Evolutionary conservation across 2,888 invertebrate species (phyloP).

Genomic region (Pseudanteris insignis): DNA sequence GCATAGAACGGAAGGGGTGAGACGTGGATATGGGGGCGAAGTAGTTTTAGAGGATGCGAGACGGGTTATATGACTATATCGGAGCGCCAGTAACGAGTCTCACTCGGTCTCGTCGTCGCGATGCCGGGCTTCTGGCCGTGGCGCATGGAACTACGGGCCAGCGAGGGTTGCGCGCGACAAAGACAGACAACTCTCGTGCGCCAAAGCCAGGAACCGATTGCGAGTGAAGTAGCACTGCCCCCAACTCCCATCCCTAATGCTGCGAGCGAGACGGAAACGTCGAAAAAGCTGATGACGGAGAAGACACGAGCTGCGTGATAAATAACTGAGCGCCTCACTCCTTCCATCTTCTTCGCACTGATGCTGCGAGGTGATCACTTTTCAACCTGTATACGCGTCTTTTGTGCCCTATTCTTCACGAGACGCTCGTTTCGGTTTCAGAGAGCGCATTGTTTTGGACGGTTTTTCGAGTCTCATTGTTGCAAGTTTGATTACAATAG

Average conservation of each 20-base stretch:
- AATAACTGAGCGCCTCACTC: conserved; percentile 50
- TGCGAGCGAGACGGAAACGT: conserved; percentile 23
- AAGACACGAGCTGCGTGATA: conserved; percentile 46
- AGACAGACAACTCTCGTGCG: conserved; percentile 25
- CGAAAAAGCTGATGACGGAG: conserved; percentile 16
- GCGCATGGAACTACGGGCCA: conserved; percentile 29
- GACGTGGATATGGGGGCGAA: conserved; percentile 30
- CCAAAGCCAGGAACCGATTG: conserved; percentile 17
- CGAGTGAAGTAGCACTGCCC: conserved; percentile 12
- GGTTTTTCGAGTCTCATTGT: conserved; percentile 32
- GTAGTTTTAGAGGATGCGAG: conserved; percentile 22
- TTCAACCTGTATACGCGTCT: conserved; percentile 29
- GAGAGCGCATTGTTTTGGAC: conserved; percentile 32
- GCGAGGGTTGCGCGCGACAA: conserved; percentile 33
- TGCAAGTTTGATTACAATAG: conserved; percentile 34
- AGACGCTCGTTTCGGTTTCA: conserved; percentile 34
- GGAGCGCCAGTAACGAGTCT: conserved; percentile 51
- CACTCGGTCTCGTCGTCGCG: conserved; percentile 43
- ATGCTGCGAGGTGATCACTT: conserved; percentile 29
- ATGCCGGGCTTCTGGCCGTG: conserved; percentile 46
- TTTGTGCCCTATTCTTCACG: conserved; percentile 29
- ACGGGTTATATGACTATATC: conserved; percentile 26
- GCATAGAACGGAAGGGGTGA: background rate
- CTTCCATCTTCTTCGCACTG: conserved; percentile 33
- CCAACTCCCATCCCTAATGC: too few relatives aligned